Conservation (phyloP, 2,113 vertebrate species). For the Phylloscopus trochiloides region DNA sequence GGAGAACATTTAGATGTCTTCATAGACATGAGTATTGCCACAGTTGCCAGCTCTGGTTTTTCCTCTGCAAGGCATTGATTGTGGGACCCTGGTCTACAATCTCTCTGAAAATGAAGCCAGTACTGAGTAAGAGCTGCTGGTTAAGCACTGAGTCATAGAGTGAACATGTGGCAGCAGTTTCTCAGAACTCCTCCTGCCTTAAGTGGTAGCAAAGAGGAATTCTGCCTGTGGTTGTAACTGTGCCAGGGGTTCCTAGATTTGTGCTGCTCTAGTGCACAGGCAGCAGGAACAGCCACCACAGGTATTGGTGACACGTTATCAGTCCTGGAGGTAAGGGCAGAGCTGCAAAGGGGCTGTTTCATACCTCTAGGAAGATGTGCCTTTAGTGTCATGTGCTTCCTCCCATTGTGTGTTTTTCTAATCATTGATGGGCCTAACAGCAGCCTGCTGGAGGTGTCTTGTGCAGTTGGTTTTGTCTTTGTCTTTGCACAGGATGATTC, state of each 20-base stretch:
- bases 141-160: not conserved
- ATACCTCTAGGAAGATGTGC: fast-evolving
- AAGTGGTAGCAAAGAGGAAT: slow-evolving; percentile 30
- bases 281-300: not conserved
- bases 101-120: not conserved
- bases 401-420: not conserved
- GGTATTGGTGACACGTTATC: not conserved
- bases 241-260: not conserved
- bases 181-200: slow-evolving; percentile 23
- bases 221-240: not conserved
- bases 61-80: not conserved
- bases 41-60: not conserved
- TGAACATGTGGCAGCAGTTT: slow-evolving; percentile 17
- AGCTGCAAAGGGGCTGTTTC: not conserved
- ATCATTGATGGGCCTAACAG: not conserved
- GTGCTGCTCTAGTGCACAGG: not conserved
- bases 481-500: not conserved
- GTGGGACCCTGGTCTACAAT: not conserved
- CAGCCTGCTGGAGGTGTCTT: not conserved
- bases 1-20: not conserved
- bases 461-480: not conserved
- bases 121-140: not conserved
- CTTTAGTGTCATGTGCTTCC: not conserved
- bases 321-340: not conserved
- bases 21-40: not conserved